Conservation (phyloP, 1,140 invertebrate species). For the Drosophila nikananu region DNA sequence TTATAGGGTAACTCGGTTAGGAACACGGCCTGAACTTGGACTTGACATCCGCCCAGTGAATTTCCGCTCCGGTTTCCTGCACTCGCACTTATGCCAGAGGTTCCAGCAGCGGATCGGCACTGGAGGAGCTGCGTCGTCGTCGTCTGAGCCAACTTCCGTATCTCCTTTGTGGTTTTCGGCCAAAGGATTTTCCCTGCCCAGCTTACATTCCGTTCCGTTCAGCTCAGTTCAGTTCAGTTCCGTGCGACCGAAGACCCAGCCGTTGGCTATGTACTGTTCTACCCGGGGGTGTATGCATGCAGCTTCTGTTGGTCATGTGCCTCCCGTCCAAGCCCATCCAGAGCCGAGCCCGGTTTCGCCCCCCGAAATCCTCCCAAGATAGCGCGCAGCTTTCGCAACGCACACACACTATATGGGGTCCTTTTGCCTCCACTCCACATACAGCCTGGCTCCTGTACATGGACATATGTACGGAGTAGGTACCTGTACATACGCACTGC, state of each 20-base stretch:
- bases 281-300: conserved; percentile 85
- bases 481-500: conserved; percentile 59
- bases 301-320: conserved; percentile 81
- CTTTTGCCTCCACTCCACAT: conserved; percentile 51
- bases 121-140: conserved; percentile 65
- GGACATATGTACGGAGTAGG: conserved; percentile 34
- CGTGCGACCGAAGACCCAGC: conserved; percentile 83
- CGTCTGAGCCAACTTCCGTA: conserved; percentile 83
- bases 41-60: conserved; percentile 78
- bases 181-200: conserved; percentile 82
- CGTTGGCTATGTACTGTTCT: conserved; percentile 85
- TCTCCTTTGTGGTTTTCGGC: conserved; percentile 83
- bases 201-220: conserved; percentile 75
- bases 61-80: conserved; percentile 73
- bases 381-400: conserved; percentile 60
- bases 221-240: conserved; percentile 47
- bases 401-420: conserved; percentile 35
- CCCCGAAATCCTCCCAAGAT: conserved; percentile 67
- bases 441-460: conserved; percentile 42
- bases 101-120: conserved; percentile 44
- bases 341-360: not conserved
- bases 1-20: conserved; percentile 45
- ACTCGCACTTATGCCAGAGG: conserved; percentile 49
- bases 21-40: conserved; percentile 54
- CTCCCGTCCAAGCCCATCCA: conserved; percentile 19